Evolutionary conservation across 2,797 vertebrate genomes (phyloP), one percentile per base, ranked within the genome.

Genomic region (Lithobates pipiens): DNA sequence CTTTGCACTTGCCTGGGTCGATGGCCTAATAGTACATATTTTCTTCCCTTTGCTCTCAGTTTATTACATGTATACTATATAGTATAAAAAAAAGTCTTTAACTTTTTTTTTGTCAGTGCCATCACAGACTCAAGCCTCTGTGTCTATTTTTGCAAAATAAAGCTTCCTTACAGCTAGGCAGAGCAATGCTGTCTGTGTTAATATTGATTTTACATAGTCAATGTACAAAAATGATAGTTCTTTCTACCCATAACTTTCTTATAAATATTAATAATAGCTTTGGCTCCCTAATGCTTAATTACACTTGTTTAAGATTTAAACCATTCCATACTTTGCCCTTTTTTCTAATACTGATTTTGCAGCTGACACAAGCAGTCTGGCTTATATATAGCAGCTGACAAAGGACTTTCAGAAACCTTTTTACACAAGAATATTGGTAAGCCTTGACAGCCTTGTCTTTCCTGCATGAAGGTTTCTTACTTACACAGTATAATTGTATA

Each of bases 221-320:
- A 68, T 69, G 39, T 34, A 68, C 79, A 77, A 82, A 86, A 76
- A 85, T 85, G 36, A 72, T 77, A 84, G 65, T 72, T 29, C 76
- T 34, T 77, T 80, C 72, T 68, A 54, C 68, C 32, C 50, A 75
- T 71, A 77, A 42, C 83, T 29, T 71, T 86, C 75, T 71, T 86
- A 86, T 82, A 83, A 86, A 86, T 83, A 78, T 86, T 83, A 83
- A 83, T 86, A 86, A 73, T 46, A 78, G 44, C 76, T 36, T 83
- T 86, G 79, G 68, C 85, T 83, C 85, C 80, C 80, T 68, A 34
- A 82, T 78, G 80, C 69, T 83, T 78, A 83, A 86, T 86, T 86
- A 86, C 80, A 82, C 63, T 83, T 86, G 73, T 82, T 86, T 72
- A 86, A 83, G 80, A 86, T 86, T 86, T 86, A 81, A 83, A 78